These are phyloP conservation scores for Lysiphlebus fabarum DNA, from an alignment of 1,140 invertebrate species.

Conservation along the genomic window DNA sequence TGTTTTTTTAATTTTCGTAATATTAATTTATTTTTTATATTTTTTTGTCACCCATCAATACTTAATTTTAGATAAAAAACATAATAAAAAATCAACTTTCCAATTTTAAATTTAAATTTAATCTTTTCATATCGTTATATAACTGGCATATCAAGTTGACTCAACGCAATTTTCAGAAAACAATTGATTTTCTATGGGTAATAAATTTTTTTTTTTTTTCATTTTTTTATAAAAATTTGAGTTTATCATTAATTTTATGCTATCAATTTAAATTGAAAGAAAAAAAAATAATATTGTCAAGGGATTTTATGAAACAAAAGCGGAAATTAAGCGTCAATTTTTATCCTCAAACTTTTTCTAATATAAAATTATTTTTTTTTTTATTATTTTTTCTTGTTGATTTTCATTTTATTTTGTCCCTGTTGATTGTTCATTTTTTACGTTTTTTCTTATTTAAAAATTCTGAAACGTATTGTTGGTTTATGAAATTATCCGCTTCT, in stretches of 20 bases:
- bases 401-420: slow-evolving; percentile 25
- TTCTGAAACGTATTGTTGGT: slow-evolving; percentile 33
- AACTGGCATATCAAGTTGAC: too few relatives aligned
- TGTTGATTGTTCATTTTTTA: slow-evolving; percentile 22
- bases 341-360: too few relatives aligned
- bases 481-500: slow-evolving; percentile 37
- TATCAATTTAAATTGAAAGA: neutral
- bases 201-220: neutral
- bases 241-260: too few relatives aligned
- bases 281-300: neutral
- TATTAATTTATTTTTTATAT: too few relatives aligned
- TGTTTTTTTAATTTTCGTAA: too few relatives aligned
- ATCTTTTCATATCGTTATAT: too few relatives aligned
- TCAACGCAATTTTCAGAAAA: neutral
- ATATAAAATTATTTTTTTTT: neutral
- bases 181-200: neutral
- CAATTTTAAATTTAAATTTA: too few relatives aligned
- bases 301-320: neutral
- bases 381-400: slow-evolving; percentile 5
- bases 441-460: slow-evolving; percentile 23
- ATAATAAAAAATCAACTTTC: too few relatives aligned
- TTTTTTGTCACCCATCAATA: too few relatives aligned
- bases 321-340: too few relatives aligned
- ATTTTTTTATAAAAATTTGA: neutral
- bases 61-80: too few relatives aligned